Conservation (phyloP, 1,140 invertebrate genomes). For the Apis dorsata region DNA sequence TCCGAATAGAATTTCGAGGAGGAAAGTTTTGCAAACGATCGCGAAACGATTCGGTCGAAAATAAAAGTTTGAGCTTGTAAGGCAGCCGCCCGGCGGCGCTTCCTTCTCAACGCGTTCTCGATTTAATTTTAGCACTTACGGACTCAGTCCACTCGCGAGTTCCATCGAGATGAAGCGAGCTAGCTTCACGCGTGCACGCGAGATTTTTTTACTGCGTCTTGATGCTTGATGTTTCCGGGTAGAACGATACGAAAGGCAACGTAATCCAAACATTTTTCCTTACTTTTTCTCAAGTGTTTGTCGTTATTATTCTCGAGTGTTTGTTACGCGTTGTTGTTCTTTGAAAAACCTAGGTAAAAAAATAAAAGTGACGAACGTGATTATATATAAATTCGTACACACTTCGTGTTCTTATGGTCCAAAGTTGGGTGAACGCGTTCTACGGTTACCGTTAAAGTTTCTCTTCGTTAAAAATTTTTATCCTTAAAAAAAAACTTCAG, state of each 20-base stretch:
- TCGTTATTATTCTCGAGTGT: too few relatives aligned
- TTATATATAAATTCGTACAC: not conserved
- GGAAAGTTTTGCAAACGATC: conserved; percentile 12
- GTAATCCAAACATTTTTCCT: not conserved
- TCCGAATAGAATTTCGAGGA: not conserved
- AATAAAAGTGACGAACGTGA: not conserved
- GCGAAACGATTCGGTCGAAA: conserved; percentile 48
- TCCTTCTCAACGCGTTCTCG: conserved; percentile 49
- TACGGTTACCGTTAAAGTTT: not conserved
- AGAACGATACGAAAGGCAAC: too few relatives aligned
- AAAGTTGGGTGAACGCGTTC: not conserved
- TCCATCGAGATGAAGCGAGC: conserved; percentile 41
- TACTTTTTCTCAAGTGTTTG: not conserved
- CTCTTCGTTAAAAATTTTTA: not conserved
- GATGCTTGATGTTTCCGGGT: not conserved
- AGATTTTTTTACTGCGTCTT: not conserved
- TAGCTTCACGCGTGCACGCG: not conserved
- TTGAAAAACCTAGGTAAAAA: too few relatives aligned
- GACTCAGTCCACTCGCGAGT: conserved; percentile 55
- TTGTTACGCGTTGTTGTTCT: too few relatives aligned
- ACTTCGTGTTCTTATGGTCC: not conserved
- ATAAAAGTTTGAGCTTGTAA: conserved; percentile 59
- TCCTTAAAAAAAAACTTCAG: not conserved
- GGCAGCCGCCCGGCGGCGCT: conserved; percentile 58
- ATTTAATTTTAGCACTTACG: conserved; percentile 73